These are phyloP conservation scores for Conomelus anceps DNA, from an alignment of 2,888 invertebrate species.

Conservation along the genomic window DNA sequence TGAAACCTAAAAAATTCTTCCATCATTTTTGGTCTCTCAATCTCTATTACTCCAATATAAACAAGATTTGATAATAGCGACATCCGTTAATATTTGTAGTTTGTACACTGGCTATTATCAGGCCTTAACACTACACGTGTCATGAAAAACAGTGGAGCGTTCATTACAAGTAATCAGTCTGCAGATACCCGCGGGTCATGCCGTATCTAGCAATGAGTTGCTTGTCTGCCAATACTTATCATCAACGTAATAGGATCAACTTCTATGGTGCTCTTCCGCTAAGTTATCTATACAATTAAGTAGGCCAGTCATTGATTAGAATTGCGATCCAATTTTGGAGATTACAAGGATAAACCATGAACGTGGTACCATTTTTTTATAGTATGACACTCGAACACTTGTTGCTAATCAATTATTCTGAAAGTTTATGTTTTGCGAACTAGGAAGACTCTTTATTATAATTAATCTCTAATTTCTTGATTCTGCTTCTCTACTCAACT, in stretches of 20 bases:
- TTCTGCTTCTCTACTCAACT: too few relatives aligned
- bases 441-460: too few relatives aligned
- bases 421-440: too few relatives aligned
- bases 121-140: not conserved
- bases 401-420: too few relatives aligned
- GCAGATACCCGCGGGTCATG: not conserved
- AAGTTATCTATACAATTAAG: not conserved
- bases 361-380: too few relatives aligned
- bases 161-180: not conserved
- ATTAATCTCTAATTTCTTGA: too few relatives aligned
- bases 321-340: not conserved
- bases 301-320: not conserved
- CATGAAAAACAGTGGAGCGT: not conserved
- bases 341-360: not conserved
- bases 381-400: too few relatives aligned
- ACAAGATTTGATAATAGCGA: not conserved
- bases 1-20: not conserved
- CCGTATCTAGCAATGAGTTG: not conserved
- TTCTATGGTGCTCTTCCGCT: not conserved
- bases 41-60: not conserved
- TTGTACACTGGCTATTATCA: not conserved
- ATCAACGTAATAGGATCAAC: not conserved
- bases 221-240: not conserved
- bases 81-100: not conserved
- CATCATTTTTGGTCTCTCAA: not conserved